Evolutionary conservation across 2,888 invertebrate genomes (phyloP).

Genomic region (Idaea biselata): DNA sequence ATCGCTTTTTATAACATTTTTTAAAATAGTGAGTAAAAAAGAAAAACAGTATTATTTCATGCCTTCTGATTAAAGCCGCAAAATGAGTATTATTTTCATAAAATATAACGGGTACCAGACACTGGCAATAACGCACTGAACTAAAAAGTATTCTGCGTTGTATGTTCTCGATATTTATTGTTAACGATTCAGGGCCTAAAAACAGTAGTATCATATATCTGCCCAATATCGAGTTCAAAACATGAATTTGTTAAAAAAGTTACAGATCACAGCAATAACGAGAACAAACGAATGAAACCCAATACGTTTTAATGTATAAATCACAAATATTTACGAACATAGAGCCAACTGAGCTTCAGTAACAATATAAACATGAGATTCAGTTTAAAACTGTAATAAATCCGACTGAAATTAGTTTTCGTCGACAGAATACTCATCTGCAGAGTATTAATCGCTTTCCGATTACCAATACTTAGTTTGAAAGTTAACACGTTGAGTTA

Average conservation of each 20-base stretch:
- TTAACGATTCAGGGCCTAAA: conserved; percentile 11
- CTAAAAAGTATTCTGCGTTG: background rate
- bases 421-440: conserved; percentile 59
- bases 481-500: conserved; percentile 56
- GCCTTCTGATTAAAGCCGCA: too few relatives aligned
- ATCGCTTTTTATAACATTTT: too few relatives aligned
- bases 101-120: background rate
- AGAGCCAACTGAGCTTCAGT: conserved; percentile 12
- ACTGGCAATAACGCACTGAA: background rate
- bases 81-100: too few relatives aligned
- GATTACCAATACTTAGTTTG: conserved; percentile 53
- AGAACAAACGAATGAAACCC: conserved; percentile 15
- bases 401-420: conserved; percentile 59
- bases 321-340: conserved; percentile 17
- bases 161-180: conserved; percentile 7
- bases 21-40: too few relatives aligned
- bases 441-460: conserved; percentile 58
- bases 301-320: conserved; percentile 19
- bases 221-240: conserved; percentile 3
- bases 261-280: conserved; percentile 17
- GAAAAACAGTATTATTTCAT: too few relatives aligned
- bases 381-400: conserved; percentile 56
- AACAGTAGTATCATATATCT: conserved; percentile 7
- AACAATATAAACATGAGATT: conserved; percentile 25
- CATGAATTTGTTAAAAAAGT: conserved; percentile 14